A percentile compares a stretch with the other conserved stretches of the same genome.
These are phyloP conservation scores for Sigmodon hispidus DNA, from an alignment of 2,113 vertebrate species.

Conservation along the genomic window DNA sequence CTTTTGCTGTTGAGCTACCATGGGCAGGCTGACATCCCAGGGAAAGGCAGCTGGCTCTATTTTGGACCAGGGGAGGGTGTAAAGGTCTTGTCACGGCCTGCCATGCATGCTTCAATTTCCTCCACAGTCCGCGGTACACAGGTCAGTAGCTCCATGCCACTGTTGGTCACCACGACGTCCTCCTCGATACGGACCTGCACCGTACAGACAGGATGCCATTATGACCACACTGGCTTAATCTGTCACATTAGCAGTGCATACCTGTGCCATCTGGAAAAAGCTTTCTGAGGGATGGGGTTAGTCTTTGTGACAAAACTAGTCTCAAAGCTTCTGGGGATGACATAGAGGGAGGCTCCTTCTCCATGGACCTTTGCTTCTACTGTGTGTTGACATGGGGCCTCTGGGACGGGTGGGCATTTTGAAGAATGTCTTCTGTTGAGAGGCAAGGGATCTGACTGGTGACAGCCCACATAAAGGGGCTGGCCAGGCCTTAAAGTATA, in stretches of 20 bases:
- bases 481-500: background rate
- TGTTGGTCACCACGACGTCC: constrained; percentile 90
- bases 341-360: background rate
- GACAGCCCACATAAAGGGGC: background rate
- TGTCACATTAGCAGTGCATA: too few relatives aligned
- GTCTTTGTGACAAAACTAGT: background rate
- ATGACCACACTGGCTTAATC: background rate
- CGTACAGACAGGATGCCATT: background rate
- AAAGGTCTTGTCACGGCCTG: constrained; percentile 83
- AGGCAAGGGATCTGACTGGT: background rate
- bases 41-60: constrained; percentile 50
- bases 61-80: constrained; percentile 63
- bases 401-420: background rate
- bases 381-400: background rate
- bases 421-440: background rate
- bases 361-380: background rate
- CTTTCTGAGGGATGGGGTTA: background rate
- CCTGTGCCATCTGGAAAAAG: background rate
- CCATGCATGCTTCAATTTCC: constrained; percentile 96
- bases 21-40: background rate
- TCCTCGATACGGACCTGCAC: constrained; percentile 96
- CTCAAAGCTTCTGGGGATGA: background rate
- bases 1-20: background rate
- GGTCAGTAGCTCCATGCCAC: constrained; percentile 93
- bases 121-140: constrained; percentile 96